phyloP scores from a whole-genome alignment of 2,113 vertebrate species.

The Cairina moschata region DNA sequence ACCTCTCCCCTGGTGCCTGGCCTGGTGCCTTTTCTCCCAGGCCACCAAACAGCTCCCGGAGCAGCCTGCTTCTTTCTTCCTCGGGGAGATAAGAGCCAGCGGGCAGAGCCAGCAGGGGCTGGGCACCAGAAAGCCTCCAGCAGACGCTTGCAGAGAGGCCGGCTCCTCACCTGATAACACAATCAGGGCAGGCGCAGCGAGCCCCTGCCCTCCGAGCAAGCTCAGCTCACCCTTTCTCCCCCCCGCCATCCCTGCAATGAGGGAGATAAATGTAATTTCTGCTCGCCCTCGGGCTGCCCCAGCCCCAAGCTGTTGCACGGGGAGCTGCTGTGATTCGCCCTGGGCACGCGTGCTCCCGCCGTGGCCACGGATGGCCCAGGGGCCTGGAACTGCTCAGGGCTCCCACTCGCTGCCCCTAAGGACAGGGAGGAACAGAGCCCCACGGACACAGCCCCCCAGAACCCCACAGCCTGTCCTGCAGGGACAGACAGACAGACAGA shows the following conservation, averaged over 20 bases:
- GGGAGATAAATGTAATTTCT: not conserved
- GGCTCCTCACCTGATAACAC: not conserved
- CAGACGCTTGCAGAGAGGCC: not conserved
- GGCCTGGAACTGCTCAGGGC: not conserved
- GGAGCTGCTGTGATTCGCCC: not conserved
- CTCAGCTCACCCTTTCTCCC: not conserved
- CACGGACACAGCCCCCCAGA: fast-evolving
- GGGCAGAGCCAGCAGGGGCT: not conserved
- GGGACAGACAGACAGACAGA: not conserved
- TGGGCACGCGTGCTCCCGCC: not conserved
- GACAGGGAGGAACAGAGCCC: not conserved
- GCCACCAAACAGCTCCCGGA: not conserved
- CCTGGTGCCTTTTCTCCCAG: not conserved
- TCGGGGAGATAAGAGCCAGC: not conserved
- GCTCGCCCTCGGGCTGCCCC: not conserved
- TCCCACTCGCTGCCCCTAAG: not conserved
- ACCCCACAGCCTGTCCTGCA: fast-evolving
- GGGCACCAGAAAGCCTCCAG: not conserved
- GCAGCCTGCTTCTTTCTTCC: fast-evolving
- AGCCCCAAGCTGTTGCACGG: fast-evolving
- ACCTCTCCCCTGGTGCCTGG: not conserved
- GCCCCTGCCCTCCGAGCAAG: not conserved
- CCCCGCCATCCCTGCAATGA: not conserved
- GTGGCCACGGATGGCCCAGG: not conserved
- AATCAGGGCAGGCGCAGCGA: not conserved